Base-by-base conservation (phyloP, 2,888 invertebrate species). In the Herminia tarsipennalis region DNA sequence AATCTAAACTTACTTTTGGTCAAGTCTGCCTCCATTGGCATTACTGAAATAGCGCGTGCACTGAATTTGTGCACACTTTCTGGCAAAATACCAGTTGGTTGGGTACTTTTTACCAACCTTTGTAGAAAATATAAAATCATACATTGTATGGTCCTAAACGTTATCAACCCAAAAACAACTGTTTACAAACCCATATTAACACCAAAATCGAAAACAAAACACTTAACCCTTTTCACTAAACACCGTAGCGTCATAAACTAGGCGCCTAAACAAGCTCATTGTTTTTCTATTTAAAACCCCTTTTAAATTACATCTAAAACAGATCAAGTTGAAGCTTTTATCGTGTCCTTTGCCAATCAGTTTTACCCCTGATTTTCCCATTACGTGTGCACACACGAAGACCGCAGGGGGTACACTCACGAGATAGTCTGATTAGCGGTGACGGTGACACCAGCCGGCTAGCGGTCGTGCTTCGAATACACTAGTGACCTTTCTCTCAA, bases 401-500 rank as follows among this genome's bases (percentile, higher is more conserved):
- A 62, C 76, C 73, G 60, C 78, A 74, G 73, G 38, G 39, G 9
- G 29, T 12, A 22, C 39, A 42, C 73, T 75, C 76, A 76, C 73
- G 74, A 70, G 73, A 76, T 76, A 73, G 76, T 71, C 78, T 83
- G 81, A 83, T 85, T 83, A 83, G 79, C 74, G 76, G 80, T 70
- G 66, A 10, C 32, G 71, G 74, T 75, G 71, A 73, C 77, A 72
- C 65, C 66, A 63, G 60, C 59, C 57, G 56, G 53, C 54, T 44
- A 53, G 54, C 56, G 51, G 56, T 48, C 73, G 72, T 73, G 70
- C 53, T 48, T 53, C 68, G 76, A 78, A 79, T 78, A 70, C 57
- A 37, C 67, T 59, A 73, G 64, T 58, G 44, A 60, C 20, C 21
- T 56, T 62, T 51, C 51, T 59, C 66, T 49, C 51, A 38, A 44